Evolutionary conservation across 2,888 invertebrate species (phyloP), one percentile per base, ranked within the genome.

Genomic region (Nomada lathburiana): DNA sequence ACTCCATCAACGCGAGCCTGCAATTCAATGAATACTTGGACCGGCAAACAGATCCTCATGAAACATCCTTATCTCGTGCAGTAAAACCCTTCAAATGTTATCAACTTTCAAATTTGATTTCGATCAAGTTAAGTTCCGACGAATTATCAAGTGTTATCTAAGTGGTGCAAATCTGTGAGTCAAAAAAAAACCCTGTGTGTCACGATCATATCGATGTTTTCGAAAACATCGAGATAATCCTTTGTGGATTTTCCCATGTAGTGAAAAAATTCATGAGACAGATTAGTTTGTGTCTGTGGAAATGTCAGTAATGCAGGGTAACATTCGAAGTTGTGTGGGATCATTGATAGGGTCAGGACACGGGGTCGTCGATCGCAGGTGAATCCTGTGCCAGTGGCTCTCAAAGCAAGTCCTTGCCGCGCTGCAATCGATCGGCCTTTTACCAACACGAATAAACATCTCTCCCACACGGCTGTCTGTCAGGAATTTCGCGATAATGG

Each of bases 321-420:
- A 82, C 73, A 44, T 69, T 62, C 42, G 73, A 73, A 59, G 29
- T 50, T 71, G 68, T 52, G 65, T 82, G 75, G 63, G 68, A 60
- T 76, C 81, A 84, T 84, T 88, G 86, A 87, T 81, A 81, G 72
- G 86, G 84, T 84, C 87, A 88, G 86, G 78, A 83, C 87, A 83
- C 82, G 87, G 78, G 84, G 86, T 89, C 89, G 85, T 86, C 83
- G 86, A 78, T 84, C 84, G 86, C 89, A 86, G 88, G 87, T 89
- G 84, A 88, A 83, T 89, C 82, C 85, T 86, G 81, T 69, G 80
- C 64, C 88, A 87, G 86, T 59, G 85, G 84, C 82, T 81, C 85
- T 80, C 88, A 87, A 84, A 76, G 42, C 77, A 69, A 55, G 76
- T 84, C 82, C 83, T 85, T 83, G 74, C 59, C 72, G 55, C 70